These are phyloP conservation scores for Apis florea DNA, from an alignment of 1,140 invertebrate genomes.

Conservation along the genomic window DNA sequence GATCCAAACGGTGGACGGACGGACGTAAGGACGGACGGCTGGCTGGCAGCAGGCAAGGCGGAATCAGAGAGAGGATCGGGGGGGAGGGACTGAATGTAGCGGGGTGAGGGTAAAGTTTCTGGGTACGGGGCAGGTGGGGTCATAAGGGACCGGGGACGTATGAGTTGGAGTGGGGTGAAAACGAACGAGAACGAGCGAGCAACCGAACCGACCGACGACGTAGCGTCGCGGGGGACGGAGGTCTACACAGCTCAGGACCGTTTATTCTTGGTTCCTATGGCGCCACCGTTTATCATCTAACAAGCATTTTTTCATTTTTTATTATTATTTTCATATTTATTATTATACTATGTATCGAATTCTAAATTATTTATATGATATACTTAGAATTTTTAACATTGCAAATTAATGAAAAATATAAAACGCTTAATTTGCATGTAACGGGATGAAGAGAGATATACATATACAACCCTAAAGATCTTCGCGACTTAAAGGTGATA, in stretches of 20 bases:
- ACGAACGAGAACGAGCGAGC: slow-evolving; percentile 55
- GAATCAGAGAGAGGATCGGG: slow-evolving; percentile 48
- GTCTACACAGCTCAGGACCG: slow-evolving; percentile 72
- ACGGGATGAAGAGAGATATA: slow-evolving; percentile 26
- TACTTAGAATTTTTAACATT: neutral
- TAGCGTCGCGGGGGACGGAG: slow-evolving; percentile 58
- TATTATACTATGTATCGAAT: neutral
- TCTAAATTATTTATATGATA: neutral
- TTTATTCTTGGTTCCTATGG: slow-evolving; percentile 34
- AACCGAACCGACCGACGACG: slow-evolving; percentile 59
- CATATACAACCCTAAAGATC: slow-evolving; percentile 56
- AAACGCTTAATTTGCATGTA: slow-evolving; percentile 2
- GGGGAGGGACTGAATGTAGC: slow-evolving; percentile 34
- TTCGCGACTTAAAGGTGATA: slow-evolving; percentile 75
- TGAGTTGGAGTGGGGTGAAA: slow-evolving; percentile 35
- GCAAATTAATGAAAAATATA: neutral
- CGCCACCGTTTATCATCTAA: neutral
- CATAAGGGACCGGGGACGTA: slow-evolving; percentile 36
- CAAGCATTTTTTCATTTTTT: slow-evolving; percentile 10
- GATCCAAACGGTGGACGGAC: slow-evolving; percentile 73
- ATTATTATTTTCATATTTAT: neutral
- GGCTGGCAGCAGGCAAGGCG: slow-evolving; percentile 69
- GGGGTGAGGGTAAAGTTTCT: slow-evolving; percentile 42
- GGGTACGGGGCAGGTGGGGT: slow-evolving; percentile 48
- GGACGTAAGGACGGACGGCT: slow-evolving; percentile 75